These are phyloP conservation scores for Mimachlamys varia DNA, from an alignment of 2,888 invertebrate genomes.

Conservation along the genomic window DNA sequence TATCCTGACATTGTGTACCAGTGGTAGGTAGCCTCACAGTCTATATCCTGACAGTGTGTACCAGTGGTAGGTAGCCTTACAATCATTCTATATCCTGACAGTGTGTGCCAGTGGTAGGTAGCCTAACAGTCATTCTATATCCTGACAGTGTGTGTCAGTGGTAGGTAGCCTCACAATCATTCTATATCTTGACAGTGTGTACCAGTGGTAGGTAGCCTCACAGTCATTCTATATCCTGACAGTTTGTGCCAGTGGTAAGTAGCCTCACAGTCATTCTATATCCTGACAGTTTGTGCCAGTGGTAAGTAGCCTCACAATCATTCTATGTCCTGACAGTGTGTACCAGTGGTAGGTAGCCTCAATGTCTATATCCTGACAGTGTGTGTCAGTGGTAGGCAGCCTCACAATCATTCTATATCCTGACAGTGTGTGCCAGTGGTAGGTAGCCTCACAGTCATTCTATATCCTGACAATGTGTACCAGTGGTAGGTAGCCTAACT, in stretches of 20 bases:
- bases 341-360: constrained; percentile 38
- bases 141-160: constrained; percentile 37
- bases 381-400: too few relatives aligned
- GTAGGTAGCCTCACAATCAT: too few relatives aligned
- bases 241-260: constrained; percentile 42
- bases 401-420: too few relatives aligned
- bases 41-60: too few relatives aligned
- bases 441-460: background rate
- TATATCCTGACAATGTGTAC: background rate
- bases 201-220: constrained; percentile 39
- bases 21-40: constrained; percentile 35
- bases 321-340: background rate
- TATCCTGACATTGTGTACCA: too few relatives aligned
- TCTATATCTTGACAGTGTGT: too few relatives aligned
- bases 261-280: background rate
- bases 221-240: background rate
- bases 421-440: constrained; percentile 42
- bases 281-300: background rate
- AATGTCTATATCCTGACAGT: background rate
- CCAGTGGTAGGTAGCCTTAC: too few relatives aligned
- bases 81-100: too few relatives aligned
- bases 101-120: constrained; percentile 43
- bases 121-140: background rate
- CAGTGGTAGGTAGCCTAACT: too few relatives aligned
- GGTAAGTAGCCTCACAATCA: too few relatives aligned